These are phyloP conservation scores for Apeira syringaria DNA, from an alignment of 2,888 invertebrate genomes.

Conservation along the genomic window DNA sequence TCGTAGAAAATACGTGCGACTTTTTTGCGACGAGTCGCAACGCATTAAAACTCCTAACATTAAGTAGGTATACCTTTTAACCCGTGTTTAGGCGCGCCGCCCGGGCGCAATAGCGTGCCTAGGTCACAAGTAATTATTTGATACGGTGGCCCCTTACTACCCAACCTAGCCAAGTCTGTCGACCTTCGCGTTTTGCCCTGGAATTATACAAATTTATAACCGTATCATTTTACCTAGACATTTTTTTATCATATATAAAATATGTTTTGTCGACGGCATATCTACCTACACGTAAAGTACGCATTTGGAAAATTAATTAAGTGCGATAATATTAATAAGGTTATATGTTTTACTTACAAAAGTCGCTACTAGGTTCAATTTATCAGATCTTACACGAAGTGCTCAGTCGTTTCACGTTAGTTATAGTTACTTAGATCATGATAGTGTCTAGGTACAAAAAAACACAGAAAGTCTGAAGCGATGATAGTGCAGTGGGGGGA, in stretches of 20 bases:
- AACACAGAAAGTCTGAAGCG: too few species aligned
- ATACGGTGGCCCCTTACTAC: not conserved
- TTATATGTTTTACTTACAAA: not conserved
- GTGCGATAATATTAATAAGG: constrained; percentile 2
- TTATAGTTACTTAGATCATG: too few species aligned
- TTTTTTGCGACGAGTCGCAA: not conserved
- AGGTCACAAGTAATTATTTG: constrained; percentile 18
- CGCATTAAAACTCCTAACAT: too few species aligned
- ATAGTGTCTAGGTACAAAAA: too few species aligned
- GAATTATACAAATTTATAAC: constrained; percentile 14
- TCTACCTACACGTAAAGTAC: constrained; percentile 15
- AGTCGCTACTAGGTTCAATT: not conserved
- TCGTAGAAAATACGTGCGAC: not conserved
- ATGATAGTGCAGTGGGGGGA: too few species aligned
- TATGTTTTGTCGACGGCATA: constrained; percentile 10
- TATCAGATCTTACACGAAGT: too few species aligned
- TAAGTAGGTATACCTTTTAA: not conserved
- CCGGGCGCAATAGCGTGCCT: constrained; percentile 32
- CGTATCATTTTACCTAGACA: constrained; percentile 15
- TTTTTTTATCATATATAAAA: constrained; percentile 19
- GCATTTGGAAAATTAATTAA: constrained; percentile 9
- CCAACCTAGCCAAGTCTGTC: constrained; percentile 6
- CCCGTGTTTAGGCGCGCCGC: constrained; percentile 19
- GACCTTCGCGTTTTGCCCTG: constrained; percentile 31
- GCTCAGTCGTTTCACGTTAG: too few species aligned